Evolutionary conservation across 2,113 vertebrate species (phyloP), one percentile per base, ranked within the genome.

Genomic region (Perognathus longimembris): DNA sequence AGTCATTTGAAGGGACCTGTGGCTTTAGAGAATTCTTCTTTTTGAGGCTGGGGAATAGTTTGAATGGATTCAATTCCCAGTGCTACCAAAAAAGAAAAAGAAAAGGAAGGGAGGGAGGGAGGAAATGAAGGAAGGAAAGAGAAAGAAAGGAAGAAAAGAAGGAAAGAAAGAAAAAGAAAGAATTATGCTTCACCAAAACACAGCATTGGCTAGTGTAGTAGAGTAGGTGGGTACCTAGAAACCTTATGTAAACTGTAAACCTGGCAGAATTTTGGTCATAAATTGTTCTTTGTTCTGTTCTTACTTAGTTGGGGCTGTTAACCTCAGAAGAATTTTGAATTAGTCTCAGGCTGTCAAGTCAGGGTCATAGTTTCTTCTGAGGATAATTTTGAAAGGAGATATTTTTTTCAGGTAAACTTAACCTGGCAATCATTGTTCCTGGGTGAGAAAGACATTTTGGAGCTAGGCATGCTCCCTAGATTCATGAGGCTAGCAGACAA

Each of bases 301-400:
- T 17, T 88, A 66, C 89, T 94, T 36, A 14, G 30, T 66, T 79
- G 66, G n/a, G 66, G 59, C 82, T 92, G 36, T 83, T 91, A 80
- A 83, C 82, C 54, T 71, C 28, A 89, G 82, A 82, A 83, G 85
- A 89, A 91, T 76, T 81, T 92, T 94, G 73, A 38, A 30, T 69
- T 79, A 34, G 32, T 84, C 26, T 66, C 75, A 77, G 85, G 28
- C 71, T 34, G 17, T 75, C 85, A n/a, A 69, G 38, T 85, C 81
- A 88, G 76, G 79, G 67, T 70, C 82, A 17, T 50, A 80, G 38
- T 89, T 88, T 93, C 69, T 90, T 34, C 79, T 89, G 45, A 91
- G 88, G 64, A 88, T 67, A 71, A 63, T 61, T 88, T 75, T 92
- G 59, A 81, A 85, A 94, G 64, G 82, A 69, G 36, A 28, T 63